Conservation (phyloP, 2,888 invertebrate genomes). For the Syritta pipiens region DNA sequence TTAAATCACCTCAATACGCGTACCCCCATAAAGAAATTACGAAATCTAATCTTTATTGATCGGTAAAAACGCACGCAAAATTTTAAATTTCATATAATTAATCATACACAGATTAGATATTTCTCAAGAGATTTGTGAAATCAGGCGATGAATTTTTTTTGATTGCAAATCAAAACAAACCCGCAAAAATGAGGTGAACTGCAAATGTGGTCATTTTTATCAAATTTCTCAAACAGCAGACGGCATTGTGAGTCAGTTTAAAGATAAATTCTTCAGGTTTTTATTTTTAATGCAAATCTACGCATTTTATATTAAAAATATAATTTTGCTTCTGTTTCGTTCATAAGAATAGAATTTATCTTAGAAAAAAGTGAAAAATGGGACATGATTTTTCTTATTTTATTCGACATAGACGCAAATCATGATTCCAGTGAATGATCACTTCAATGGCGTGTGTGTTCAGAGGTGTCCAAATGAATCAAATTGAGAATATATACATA, state of each 20-base stretch:
- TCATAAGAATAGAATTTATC: too few relatives aligned
- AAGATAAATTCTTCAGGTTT: too few relatives aligned
- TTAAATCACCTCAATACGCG: not conserved
- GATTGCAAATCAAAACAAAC: slow-evolving; percentile 14
- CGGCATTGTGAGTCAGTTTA: too few relatives aligned
- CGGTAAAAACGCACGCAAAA: not conserved
- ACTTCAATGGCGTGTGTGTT: not conserved
- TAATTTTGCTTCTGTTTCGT: not conserved
- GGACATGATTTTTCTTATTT: too few relatives aligned
- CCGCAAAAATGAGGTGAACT: not conserved
- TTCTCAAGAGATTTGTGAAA: not conserved
- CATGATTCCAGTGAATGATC: slow-evolving; percentile 16
- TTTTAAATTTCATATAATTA: slow-evolving; percentile 4
- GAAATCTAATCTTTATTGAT: not conserved
- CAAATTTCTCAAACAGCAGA: too few relatives aligned
- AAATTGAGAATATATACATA: too few relatives aligned
- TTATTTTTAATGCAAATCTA: not conserved
- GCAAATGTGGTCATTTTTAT: too few relatives aligned
- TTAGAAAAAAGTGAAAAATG: too few relatives aligned
- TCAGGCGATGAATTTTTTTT: slow-evolving; percentile 6
- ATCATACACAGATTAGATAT: slow-evolving; percentile 9
- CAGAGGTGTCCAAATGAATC: too few relatives aligned
- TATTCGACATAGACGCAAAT: too few relatives aligned
- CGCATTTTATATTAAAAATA: not conserved
- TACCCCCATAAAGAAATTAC: not conserved